Base-by-base conservation (phyloP, 2,797 vertebrate genomes). In the Epinephelus awoara region DNA sequence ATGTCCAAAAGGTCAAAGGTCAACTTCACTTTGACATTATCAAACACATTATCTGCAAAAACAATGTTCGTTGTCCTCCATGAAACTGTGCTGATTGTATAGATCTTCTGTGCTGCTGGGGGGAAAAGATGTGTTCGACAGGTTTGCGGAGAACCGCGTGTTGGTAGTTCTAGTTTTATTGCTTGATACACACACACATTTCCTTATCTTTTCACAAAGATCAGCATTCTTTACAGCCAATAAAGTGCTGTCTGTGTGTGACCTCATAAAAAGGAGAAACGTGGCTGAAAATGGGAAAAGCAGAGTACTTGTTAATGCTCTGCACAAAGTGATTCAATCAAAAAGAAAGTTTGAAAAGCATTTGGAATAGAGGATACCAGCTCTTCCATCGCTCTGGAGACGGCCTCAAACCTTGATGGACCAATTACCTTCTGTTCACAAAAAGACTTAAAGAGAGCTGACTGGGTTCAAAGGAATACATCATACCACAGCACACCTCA, bases 381-480 rank as follows among this genome's bases (percentile, higher is more conserved):
- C 3, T 38, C 64, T 62, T 64, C 12, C 12, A 15, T 65, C 0
- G 1, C 5, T 11, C 38, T 56, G 34, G 9, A 59, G 2, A 27
- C 52, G 15, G n/a, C 3, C 9, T 62, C 44, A 40, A 55, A 64
- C 61, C 51, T 70, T 65, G 15, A 72, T 38, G 10, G 21, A 56
- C 52, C 25, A 72, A 25, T 79, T 70, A 72, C 19, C 44, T 62
- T 87, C 71, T 66, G 14, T 44, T 67, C 29, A 57, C 27, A 63
- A 8, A 12, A 49, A 63, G 23, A 61, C 61, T 46, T 54, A 18
- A 59, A 47, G 21, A 44, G 51, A 17, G 15, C 72, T 70, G 19
- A 50, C 52, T 49, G 38, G 27, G 19, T 80, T 91, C 42, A 70
- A 67, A 77, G 64, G 8, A 63, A 21, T 49, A 56, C 67, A 21